A percentile compares a stretch with the other conserved stretches of the same genome.
Conservation (phyloP, 2,113 vertebrate species). For the Anas platyrhynchos region DNA sequence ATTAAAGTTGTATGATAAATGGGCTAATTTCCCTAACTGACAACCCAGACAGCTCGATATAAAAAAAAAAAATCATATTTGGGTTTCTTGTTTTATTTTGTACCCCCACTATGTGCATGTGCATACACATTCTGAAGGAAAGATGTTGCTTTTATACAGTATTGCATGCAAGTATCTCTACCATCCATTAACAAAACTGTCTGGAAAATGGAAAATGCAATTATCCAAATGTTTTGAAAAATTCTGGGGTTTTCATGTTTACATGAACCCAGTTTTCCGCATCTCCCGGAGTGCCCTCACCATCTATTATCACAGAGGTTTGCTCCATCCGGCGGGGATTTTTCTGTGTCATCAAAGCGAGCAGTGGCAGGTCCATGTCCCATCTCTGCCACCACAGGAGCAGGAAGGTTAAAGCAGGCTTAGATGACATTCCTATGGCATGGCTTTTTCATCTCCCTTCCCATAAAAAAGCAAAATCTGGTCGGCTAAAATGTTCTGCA, state of each 20-base stretch:
- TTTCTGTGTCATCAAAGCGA: neutral
- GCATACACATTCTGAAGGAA: neutral
- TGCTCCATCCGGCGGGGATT: neutral
- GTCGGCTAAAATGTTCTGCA: neutral
- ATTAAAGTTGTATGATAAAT: constrained; percentile 20
- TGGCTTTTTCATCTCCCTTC: neutral
- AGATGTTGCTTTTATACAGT: neutral
- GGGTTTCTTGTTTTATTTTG: neutral
- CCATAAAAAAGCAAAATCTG: neutral
- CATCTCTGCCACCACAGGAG: neutral
- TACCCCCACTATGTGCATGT: neutral
- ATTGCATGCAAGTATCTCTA: neutral
- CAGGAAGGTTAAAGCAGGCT: neutral
- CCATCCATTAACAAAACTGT: neutral
- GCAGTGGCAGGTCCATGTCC: neutral
- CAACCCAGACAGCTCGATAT: constrained; percentile 18
- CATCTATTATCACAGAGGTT: neutral
- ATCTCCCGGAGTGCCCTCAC: neutral
- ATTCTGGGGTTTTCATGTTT: neutral
- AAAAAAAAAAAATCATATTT: neutral
- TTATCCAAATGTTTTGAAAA: neutral
- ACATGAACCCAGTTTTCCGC: neutral
- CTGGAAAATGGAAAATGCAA: neutral
- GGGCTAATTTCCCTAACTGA: constrained; percentile 45
- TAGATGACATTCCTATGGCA: neutral